A percentile compares a stretch with the other conserved stretches of the same genome.
These are phyloP conservation scores for Nixonia krombeini DNA, from an alignment of 1,140 invertebrate genomes.

Conservation along the genomic window DNA sequence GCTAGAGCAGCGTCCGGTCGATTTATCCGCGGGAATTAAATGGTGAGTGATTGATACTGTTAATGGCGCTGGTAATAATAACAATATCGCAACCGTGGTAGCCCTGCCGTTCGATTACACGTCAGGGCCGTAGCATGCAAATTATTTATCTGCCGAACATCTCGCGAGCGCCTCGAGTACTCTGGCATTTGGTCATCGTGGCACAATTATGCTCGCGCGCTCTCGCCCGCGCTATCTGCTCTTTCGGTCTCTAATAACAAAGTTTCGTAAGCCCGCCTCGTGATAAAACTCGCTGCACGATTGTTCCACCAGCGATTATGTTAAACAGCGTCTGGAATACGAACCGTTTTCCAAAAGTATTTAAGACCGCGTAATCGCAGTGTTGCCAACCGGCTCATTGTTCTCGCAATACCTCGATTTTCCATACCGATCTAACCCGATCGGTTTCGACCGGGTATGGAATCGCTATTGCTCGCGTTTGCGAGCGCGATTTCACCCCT, in stretches of 20 bases:
- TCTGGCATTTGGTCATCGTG: constrained; percentile 33
- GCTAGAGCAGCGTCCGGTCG: no score
- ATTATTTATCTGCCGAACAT: constrained; percentile 32
- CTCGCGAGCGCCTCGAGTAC: constrained; percentile 11
- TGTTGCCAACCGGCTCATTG: no score
- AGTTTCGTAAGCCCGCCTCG: constrained; percentile 31
- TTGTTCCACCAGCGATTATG: constrained; percentile 29
- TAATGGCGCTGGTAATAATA: no score
- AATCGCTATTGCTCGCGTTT: no score
- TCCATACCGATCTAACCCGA: no score
- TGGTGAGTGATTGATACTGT: no score
- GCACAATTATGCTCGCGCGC: constrained; percentile 38
- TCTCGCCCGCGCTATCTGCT: constrained; percentile 28
- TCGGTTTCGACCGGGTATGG: no score
- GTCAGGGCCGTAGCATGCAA: constrained; percentile 14
- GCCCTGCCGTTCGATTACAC: background rate
- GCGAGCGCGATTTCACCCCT: no score
- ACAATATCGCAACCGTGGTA: background rate
- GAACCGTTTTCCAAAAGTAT: background rate
- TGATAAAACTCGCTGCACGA: constrained; percentile 35
- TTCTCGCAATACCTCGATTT: no score
- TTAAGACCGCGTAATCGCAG: no score
- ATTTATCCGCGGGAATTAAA: no score
- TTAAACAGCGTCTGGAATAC: constrained; percentile 21
- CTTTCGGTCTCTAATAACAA: no score